phyloP scores from a whole-genome alignment of 2,113 vertebrate genomes.

The Tenrec ecaudatus region DNA sequence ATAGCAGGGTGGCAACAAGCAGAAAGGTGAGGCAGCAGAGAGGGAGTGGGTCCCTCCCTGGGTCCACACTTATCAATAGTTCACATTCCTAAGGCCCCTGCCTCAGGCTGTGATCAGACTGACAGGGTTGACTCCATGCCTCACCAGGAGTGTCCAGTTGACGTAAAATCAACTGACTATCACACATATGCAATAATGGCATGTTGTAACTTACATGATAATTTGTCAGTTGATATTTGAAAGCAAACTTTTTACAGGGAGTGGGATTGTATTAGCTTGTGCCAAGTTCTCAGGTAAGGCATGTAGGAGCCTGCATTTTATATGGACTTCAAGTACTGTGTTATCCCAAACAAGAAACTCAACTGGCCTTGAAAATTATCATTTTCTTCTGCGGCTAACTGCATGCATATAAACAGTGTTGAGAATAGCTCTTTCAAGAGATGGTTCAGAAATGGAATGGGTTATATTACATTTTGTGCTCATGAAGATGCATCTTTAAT shows the following conservation, averaged over 20 bases:
- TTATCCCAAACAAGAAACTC: conserved; percentile 48
- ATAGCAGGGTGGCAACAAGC: no score
- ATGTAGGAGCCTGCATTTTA: background rate
- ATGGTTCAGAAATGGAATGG: conserved; percentile 70
- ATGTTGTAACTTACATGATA: background rate
- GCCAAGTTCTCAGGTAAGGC: background rate
- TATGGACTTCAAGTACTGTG: background rate
- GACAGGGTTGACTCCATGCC: no score
- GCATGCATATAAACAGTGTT: conserved; percentile 71
- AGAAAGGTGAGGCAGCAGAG: no score
- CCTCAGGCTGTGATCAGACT: no score
- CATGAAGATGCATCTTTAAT: conserved; percentile 67
- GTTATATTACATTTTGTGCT: conserved; percentile 75
- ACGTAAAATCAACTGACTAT: no score
- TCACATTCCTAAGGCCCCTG: no score
- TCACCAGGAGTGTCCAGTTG: no score
- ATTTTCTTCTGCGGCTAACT: conserved; percentile 67
- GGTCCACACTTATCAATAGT: no score
- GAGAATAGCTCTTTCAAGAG: conserved; percentile 68
- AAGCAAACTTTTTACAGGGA: background rate
- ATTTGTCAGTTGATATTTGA: background rate
- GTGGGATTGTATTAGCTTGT: background rate
- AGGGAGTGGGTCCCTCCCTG: no score
- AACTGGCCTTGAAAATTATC: conserved; percentile 71
- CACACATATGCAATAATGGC: background rate